Conservation (phyloP, 2,113 vertebrate species). For the Syngnathus typhle region DNA sequence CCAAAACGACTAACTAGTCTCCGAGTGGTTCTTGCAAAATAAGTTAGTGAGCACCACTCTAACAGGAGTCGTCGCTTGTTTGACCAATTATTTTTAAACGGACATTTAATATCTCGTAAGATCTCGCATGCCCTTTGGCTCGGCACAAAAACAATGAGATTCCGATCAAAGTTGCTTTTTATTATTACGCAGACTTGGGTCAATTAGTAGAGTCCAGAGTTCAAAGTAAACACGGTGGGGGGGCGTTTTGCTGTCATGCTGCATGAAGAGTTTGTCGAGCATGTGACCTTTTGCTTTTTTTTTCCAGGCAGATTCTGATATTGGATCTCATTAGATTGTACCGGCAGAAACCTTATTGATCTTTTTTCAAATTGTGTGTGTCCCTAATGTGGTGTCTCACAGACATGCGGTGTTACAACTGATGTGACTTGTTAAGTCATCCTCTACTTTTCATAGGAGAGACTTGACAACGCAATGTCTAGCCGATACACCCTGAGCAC, state of each 20-base stretch:
- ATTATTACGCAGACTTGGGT: no score
- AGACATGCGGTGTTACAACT: neutral
- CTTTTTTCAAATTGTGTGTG: neutral
- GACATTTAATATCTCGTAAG: neutral
- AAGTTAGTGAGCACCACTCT: no score
- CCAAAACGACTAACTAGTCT: no score
- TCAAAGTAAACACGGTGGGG: no score
- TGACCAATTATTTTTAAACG: neutral
- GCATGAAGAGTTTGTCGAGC: neutral
- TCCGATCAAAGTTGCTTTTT: no score
- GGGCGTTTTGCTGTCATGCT: no score
- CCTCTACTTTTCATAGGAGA: conserved; percentile 12
- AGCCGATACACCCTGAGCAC: conserved; percentile 20
- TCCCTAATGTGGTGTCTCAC: neutral
- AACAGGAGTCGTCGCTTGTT: neutral
- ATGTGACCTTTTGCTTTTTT: neutral
- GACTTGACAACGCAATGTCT: conserved; percentile 1
- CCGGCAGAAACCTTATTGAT: neutral
- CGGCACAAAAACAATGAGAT: neutral
- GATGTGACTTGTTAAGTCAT: conserved; percentile 16
- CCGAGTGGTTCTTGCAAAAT: no score
- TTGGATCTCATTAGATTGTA: neutral
- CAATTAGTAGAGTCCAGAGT: no score
- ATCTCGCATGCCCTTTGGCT: neutral
- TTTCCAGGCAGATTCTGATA: neutral